Evolutionary conservation across 2,888 invertebrate species (phyloP), one percentile per base, ranked within the genome.

Genomic region (Parelbella ahira): DNA sequence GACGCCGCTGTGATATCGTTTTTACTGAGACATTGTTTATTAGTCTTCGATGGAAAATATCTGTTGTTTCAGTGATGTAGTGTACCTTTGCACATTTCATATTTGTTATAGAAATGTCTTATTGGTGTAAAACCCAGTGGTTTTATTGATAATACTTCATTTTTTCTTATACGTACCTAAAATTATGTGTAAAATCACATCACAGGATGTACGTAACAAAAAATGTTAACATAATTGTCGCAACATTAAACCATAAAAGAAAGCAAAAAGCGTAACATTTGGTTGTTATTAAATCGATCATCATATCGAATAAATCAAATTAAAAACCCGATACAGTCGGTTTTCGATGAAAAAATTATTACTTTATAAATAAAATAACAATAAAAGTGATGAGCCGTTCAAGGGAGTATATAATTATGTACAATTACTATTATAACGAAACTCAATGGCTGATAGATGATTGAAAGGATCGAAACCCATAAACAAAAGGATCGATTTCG

Each of bases 321-420:
- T 86, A 80, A 77, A 84, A 83, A 80, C 78, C 71, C 79, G 81
- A 84, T 86, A 76, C 75, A 78, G 69, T 80, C 76, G 74, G 72
- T 76, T 66, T n/a, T 68, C 72, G 73, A 73, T 68, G 76, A 80
- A 80, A 79, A 83, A 84, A 84, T 81, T 83, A 84, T 82, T 80
- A 86, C 81, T 83, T 86, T 86, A 86, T 87, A 87, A 87, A 87
- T 87, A 87, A 87, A 87, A 87, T 87, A 87, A 84, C 86, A 87
- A 87, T 87, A 87, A 87, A 86, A 87, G 74, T 66, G 86, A 84
- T 79, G 83, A 77, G 76, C 73, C 66, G 75, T 75, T 77, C 77
- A 78, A 77, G 82, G 79, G 84, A 82, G 83, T 84, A 81, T 87
- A 78, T 87, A 87, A 87, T 87, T 87, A 87, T 83, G 87, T 81